phyloP scores from a whole-genome alignment of 1,140 invertebrate species.

The Pararge aegeria region DNA sequence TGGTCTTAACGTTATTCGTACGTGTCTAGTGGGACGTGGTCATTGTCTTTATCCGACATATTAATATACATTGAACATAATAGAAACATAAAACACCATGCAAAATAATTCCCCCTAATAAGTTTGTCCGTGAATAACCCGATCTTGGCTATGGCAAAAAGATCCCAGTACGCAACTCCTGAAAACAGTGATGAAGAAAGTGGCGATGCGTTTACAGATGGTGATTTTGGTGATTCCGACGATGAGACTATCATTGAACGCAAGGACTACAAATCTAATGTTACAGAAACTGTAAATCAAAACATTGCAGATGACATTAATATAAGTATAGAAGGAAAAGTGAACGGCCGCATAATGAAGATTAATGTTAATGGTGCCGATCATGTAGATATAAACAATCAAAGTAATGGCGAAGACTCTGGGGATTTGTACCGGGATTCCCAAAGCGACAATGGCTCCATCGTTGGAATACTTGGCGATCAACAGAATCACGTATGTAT shows the following conservation, averaged over 20 bases:
- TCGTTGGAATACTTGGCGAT: slow-evolving; percentile 74
- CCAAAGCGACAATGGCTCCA: slow-evolving; percentile 59
- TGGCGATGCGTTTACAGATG: slow-evolving; percentile 72
- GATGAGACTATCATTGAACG: slow-evolving; percentile 56
- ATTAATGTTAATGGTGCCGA: slow-evolving; percentile 18
- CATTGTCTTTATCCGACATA: not conserved
- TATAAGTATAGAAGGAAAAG: slow-evolving; percentile 18
- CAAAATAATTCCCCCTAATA: not conserved
- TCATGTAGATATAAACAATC: slow-evolving; percentile 21
- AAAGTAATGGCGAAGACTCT: slow-evolving; percentile 24
- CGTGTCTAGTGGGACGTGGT: slow-evolving; percentile 11
- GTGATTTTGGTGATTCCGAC: slow-evolving; percentile 68
- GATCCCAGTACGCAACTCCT: slow-evolving; percentile 50
- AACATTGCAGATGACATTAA: slow-evolving; percentile 28
- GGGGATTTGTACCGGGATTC: slow-evolving; percentile 49
- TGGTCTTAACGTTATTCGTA: slow-evolving; percentile 24
- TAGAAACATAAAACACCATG: slow-evolving; percentile 5
- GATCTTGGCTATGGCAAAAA: slow-evolving; percentile 47
- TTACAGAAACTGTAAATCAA: slow-evolving; percentile 60
- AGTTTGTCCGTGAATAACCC: not conserved
- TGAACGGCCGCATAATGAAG: slow-evolving; percentile 25
- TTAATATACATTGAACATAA: no score
- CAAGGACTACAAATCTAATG: slow-evolving; percentile 31
- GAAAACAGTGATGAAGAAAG: slow-evolving; percentile 68
- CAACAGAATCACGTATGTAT: slow-evolving; percentile 77